Evolutionary conservation across 2,113 vertebrate species (phyloP).

Genomic region (Oreotrochilus melanogaster): DNA sequence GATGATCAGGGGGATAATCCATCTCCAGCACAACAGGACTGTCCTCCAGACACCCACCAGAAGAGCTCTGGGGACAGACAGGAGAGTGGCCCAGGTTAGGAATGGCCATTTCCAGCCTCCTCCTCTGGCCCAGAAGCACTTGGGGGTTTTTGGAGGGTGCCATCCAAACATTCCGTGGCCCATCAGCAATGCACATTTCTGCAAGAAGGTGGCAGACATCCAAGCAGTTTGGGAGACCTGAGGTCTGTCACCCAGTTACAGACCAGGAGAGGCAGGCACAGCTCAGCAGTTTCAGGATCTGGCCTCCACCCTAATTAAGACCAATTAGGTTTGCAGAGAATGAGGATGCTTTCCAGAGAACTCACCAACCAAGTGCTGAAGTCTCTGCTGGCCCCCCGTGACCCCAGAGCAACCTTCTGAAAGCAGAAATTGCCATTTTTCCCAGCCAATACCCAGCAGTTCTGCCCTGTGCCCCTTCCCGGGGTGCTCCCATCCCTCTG

Average conservation of each 20-base stretch:
- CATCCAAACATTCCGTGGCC: not conserved
- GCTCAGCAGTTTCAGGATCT: not conserved
- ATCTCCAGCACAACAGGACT: not conserved
- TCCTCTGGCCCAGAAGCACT: not conserved
- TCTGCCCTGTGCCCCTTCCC: no score
- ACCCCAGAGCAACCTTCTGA: not conserved
- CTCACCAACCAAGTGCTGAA: not conserved
- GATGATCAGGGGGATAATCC: not conserved
- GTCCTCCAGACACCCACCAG: fast-evolving
- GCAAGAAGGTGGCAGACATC: not conserved
- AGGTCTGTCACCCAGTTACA: not conserved
- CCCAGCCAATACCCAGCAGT: no score
- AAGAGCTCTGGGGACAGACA: not conserved
- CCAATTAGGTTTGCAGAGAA: not conserved
- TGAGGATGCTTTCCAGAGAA: not conserved
- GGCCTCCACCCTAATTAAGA: not conserved
- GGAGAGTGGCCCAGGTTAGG: not conserved
- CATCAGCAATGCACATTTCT: not conserved
- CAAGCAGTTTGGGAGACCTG: not conserved
- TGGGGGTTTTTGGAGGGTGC: fast-evolving
- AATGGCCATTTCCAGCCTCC: not conserved
- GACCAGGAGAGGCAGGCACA: not conserved
- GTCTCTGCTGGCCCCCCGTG: not conserved
- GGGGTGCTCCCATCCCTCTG: no score
- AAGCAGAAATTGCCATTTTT: not conserved